phyloP scores from a whole-genome alignment of 2,888 invertebrate species.

The Herminia tarsipennalis region DNA sequence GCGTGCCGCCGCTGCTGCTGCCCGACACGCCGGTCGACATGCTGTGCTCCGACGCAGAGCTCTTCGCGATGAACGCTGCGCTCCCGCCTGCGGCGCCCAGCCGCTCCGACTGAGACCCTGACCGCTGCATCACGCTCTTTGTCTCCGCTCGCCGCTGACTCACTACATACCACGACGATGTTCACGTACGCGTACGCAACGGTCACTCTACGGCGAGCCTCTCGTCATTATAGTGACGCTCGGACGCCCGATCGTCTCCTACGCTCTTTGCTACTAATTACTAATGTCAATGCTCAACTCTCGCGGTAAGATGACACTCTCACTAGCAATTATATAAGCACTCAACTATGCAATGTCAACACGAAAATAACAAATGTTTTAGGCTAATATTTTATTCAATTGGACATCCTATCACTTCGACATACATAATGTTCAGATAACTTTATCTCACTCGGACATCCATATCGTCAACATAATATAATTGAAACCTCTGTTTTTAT shows the following conservation, averaged over 20 bases:
- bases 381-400: constrained; percentile 35
- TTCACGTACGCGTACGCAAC: constrained; percentile 28
- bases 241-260: constrained; percentile 23
- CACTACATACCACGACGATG: constrained; percentile 52
- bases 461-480: constrained; percentile 63
- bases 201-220: constrained; percentile 34
- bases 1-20: constrained; percentile 78
- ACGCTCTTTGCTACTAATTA: constrained; percentile 32
- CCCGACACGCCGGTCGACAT: constrained; percentile 82
- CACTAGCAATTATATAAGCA: constrained; percentile 49
- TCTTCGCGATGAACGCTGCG: constrained; percentile 72
- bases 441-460: constrained; percentile 60
- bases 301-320: constrained; percentile 42
- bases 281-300: constrained; percentile 38
- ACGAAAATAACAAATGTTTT: constrained; percentile 47
- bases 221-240: constrained; percentile 45
- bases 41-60: constrained; percentile 81
- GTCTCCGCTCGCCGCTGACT: constrained; percentile 27
- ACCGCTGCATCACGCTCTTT: constrained; percentile 73
- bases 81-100: constrained; percentile 70
- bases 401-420: constrained; percentile 46
- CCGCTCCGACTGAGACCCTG: constrained; percentile 86
- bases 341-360: constrained; percentile 41
- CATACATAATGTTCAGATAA: constrained; percentile 59
- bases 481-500: constrained; percentile 59